Evolutionary conservation across 2,797 vertebrate species (phyloP).

Genomic region (Merluccius polli): DNA sequence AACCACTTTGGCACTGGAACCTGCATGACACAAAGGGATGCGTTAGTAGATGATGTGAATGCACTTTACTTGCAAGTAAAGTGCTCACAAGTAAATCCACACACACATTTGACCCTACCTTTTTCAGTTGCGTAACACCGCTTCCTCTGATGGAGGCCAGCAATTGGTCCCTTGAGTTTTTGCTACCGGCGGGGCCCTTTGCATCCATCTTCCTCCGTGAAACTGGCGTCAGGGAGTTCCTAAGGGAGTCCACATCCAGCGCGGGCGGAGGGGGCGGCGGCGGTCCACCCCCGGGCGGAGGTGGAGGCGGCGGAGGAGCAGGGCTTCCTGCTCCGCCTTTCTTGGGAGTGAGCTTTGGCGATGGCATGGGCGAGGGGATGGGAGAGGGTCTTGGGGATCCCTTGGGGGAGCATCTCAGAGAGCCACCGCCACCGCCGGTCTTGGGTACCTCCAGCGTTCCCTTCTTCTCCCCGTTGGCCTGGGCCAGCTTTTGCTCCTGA

Average conservation of each 20-base stretch:
- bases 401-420: conserved; percentile 75
- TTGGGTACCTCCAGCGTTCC: conserved; percentile 82
- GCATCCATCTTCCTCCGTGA: conserved; percentile 86
- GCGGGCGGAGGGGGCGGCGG: conserved; percentile 78
- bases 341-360: conserved; percentile 80
- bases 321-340: conserved; percentile 53
- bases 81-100: background rate
- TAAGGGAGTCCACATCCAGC: conserved; percentile 79
- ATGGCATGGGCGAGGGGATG: conserved; percentile 73
- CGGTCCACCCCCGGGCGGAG: conserved; percentile 61
- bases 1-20: conserved; percentile 76
- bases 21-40: conserved; percentile 44
- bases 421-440: conserved; percentile 56
- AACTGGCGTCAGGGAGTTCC: conserved; percentile 85
- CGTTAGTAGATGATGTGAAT: conserved; percentile 6
- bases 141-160: conserved; percentile 90
- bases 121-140: conserved; percentile 86
- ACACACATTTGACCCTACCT: conserved; percentile 67
- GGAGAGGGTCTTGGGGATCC: conserved; percentile 78
- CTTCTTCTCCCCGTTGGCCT: conserved; percentile 82
- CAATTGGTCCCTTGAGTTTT: conserved; percentile 93
- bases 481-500: conserved; percentile 89
- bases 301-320: conserved; percentile 62
- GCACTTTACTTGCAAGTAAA: accelerated
- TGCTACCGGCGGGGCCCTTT: conserved; percentile 71